Base-by-base conservation (phyloP, 2,113 vertebrate species). In the Eidolon helvum region DNA sequence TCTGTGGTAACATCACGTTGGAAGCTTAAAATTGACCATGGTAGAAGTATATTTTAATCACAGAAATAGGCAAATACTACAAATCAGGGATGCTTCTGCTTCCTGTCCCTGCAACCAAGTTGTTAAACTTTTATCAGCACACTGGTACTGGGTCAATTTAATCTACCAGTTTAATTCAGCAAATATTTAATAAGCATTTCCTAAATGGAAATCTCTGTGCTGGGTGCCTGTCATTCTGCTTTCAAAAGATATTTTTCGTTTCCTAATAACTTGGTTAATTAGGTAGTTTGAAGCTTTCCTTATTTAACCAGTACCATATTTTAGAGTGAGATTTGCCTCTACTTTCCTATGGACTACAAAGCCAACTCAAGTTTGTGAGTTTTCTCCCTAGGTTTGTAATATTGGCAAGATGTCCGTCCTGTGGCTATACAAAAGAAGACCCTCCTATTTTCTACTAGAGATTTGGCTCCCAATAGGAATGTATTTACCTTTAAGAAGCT, bases 211-310 rank as follows among this genome's bases (percentile, higher is more conserved):
- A 48, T 61, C 5, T 16, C 15, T 83, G 38, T 38, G 6, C 87
- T 84, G 45, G 19, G 22, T 30, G 6, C 21, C 35, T 90, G 61
- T 50, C 24, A 55, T 71, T 14, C 16, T 91, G 38, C 59, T 89
- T 91, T 89, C 66, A 85, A 93, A 80, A 75, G 38, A 69, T 4
- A 21, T 78, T 94, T 74, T 57, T 7, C 14, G 48, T 96, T 77
- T 91, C 35, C 43, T 61, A 24, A 33, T 66, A 50, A 50, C 35
- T 80, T 59, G 21, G 66, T 82, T 55, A 45, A 55, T 61, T 77
- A 71, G 59, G 24, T 85, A 16, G 5, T 40, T 77, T 69, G 38
- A 85, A 66, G 86, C 11, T 55, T 82, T 57, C 18, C n/a, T 87
- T 79, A 40, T 28, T 80, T 59, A 75, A n/a, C 21, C 7, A 26